Base-by-base conservation (phyloP, 2,797 vertebrate genomes). In the Triplophysa bombifrons region DNA sequence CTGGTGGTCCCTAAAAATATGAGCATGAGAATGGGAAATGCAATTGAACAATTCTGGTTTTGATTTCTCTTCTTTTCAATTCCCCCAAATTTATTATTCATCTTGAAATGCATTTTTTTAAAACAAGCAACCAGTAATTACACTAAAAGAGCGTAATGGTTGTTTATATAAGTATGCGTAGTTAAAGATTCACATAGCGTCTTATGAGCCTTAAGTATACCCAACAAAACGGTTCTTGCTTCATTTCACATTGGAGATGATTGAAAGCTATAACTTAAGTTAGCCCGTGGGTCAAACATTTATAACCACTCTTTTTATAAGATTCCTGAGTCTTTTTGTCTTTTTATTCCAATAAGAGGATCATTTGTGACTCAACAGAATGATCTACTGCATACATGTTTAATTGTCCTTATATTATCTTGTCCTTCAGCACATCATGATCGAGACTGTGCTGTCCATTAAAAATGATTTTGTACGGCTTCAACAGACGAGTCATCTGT, bases 1-100 rank as follows among this genome's bases (percentile, higher is more conserved):
- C 97, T 8, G 97, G 96, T 78, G 69, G 91, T 91, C 98, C 98
- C 98, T 99, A 74, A 51, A 78, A 84, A 79, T 25, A 38, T 19
- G 72, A 63, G 3, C 78, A 65, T 22, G 3, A 22, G 11, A 60
- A 60, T 27, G 11, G 12, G 3, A 60, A 27, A 10, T 41, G 51
- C 3, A 55, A 20, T n/a, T n/a, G 1, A 55, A 55, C 19, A 20
- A n/a, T 56, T 56, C 10, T 55, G n/a, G 10, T 25, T 58, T 16
- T 27, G 13, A 13, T 27, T 16, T 13, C 3, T 10, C 10, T 58
- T 58, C 22, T 58, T 41, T 41, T 41, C 9, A 2, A 60, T 25
- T 25, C 4, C 22, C 14, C 48, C 48, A 55, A 10, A 2, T n/a
- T 20, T 55, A 20, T 55, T 2, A 55, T 20, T n/a, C 19, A 55